Evolutionary conservation across 2,797 vertebrate species (phyloP).

Genomic region (Nyctalus aviator): DNA sequence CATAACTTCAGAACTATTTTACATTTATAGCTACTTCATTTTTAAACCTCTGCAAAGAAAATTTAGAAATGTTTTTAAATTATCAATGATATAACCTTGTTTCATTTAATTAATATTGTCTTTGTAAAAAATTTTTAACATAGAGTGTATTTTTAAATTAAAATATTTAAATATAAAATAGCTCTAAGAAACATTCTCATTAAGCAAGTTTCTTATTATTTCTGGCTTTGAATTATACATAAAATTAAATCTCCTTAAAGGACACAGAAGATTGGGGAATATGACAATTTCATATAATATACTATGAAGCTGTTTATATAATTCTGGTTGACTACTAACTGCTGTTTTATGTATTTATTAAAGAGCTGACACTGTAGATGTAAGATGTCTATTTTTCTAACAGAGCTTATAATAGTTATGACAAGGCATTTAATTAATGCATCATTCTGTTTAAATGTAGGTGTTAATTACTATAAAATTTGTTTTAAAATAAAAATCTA

Average conservation of each 20-base stretch:
- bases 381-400: constrained; percentile 92
- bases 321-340: constrained; percentile 90
- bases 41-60: constrained; percentile 78
- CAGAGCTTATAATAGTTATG: constrained; percentile 87
- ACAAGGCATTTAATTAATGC: constrained; percentile 89
- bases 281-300: constrained; percentile 83
- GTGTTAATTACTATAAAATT: constrained; percentile 82
- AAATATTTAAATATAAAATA: constrained; percentile 82
- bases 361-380: constrained; percentile 89
- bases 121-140: constrained; percentile 82
- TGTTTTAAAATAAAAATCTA: constrained; percentile 83
- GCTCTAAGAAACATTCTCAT: constrained; percentile 81
- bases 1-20: constrained; percentile 75
- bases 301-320: constrained; percentile 84
- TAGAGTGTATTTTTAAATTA: constrained; percentile 82
- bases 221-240: constrained; percentile 81
- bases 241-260: constrained; percentile 82
- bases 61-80: constrained; percentile 79
- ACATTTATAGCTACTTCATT: constrained; percentile 80
- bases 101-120: constrained; percentile 81
- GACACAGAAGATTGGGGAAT: constrained; percentile 78
- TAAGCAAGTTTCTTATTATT: constrained; percentile 80
- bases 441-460: constrained; percentile 86
- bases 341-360: constrained; percentile 90
- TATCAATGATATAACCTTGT: constrained; percentile 76